phyloP scores from a whole-genome alignment of 2,113 vertebrate species.

The Machaerirhynchus nigripectus region DNA sequence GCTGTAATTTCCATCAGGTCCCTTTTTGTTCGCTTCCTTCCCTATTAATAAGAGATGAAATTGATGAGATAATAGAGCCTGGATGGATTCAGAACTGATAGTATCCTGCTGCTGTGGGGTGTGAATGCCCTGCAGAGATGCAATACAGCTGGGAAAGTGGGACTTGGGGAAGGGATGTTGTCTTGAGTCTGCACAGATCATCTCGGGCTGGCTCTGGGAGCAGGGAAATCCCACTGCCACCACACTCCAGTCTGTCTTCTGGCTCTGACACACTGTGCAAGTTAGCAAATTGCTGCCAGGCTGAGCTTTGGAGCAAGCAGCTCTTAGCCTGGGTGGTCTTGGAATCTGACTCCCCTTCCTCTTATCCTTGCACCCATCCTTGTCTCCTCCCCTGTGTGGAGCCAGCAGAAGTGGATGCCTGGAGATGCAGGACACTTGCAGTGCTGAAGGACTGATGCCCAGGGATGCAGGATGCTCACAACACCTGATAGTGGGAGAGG shows the following conservation, averaged over 20 bases:
- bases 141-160: neutral
- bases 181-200: neutral
- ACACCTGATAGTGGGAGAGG: neutral
- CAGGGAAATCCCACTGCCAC: neutral
- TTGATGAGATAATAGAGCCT: constrained; percentile 13
- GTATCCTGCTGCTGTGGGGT: neutral
- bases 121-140: neutral
- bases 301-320: neutral
- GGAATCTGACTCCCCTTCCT: neutral
- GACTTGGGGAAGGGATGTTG: neutral
- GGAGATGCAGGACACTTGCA: neutral
- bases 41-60: constrained; percentile 58
- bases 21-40: neutral
- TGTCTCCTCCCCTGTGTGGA: neutral
- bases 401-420: neutral
- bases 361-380: neutral
- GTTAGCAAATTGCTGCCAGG: neutral
- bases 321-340: neutral
- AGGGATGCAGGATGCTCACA: neutral
- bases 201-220: neutral
- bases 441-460: neutral
- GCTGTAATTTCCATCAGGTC: constrained; percentile 35
- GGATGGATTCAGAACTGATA: neutral
- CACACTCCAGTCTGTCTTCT: neutral
- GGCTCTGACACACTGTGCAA: neutral